A percentile compares a stretch with the other conserved stretches of the same genome.
Conservation (phyloP, 1,140 invertebrate genomes). For the Heliothis virescens region DNA sequence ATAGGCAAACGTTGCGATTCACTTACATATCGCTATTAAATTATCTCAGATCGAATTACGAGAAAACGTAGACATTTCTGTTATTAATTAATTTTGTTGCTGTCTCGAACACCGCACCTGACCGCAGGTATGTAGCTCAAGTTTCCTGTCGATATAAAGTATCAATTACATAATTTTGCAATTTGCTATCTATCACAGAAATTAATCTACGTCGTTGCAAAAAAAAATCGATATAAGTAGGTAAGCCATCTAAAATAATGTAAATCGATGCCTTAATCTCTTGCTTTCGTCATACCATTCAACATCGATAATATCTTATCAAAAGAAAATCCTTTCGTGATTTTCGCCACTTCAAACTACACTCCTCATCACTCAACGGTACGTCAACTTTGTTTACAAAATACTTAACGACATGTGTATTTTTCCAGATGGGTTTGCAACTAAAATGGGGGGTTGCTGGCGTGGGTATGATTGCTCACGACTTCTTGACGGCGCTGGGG, state of each 20-base stretch:
- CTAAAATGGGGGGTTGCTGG: conserved; percentile 91
- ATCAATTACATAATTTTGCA: neutral
- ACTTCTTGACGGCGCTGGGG: conserved; percentile 91
- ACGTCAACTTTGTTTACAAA: conserved; percentile 18
- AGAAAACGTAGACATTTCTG: neutral
- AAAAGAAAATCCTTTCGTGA: neutral
- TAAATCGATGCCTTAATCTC: neutral
- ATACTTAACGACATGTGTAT: conserved; percentile 5
- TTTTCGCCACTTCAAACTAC: neutral
- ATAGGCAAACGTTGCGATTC: neutral
- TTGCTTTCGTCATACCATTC: conserved; percentile 9
- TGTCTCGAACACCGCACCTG: neutral
- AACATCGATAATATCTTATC: conserved; percentile 36
- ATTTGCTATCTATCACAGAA: neutral
- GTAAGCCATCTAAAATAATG: conserved; percentile 2
- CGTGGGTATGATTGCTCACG: conserved; percentile 92
- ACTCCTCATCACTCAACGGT: neutral
- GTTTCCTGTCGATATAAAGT: neutral
- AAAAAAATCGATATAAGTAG: neutral
- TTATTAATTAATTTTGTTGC: conserved; percentile 1
- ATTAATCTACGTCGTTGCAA: conserved; percentile 2
- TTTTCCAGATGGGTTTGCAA: conserved; percentile 83
- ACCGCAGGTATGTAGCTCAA: neutral
- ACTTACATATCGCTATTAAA: neutral
- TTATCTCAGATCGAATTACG: conserved; percentile 18